phyloP scores from a whole-genome alignment of 2,797 vertebrate species.

The Pogonophryne albipinna region DNA sequence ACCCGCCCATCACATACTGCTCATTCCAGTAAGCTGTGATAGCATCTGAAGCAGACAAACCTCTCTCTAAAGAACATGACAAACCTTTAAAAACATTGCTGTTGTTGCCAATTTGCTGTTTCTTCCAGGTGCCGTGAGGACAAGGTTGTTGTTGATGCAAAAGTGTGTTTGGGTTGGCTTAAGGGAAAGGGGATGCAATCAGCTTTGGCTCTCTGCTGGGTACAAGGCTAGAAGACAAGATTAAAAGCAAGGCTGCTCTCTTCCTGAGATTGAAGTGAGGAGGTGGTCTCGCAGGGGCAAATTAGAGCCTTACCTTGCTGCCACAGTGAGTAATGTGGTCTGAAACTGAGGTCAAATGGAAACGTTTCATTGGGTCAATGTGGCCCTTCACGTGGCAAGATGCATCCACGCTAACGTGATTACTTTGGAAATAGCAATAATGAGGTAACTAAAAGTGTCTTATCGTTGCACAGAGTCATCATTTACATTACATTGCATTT shows the following conservation, averaged over 20 bases:
- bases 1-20: neutral
- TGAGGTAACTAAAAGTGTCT: too few relatives aligned
- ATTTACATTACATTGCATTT: neutral
- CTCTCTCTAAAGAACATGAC: neutral
- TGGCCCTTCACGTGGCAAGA: neutral
- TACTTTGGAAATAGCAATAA: neutral
- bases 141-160: constrained; percentile 1
- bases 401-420: neutral
- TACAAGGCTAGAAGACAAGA: constrained; percentile 21
- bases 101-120: constrained; percentile 15
- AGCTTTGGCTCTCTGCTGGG: constrained; percentile 44
- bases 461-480: neutral
- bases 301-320: neutral
- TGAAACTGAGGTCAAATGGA: neutral
- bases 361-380: neutral
- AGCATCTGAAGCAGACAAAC: neutral
- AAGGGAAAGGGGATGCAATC: constrained; percentile 49
- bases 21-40: neutral
- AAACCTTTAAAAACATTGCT: neutral
- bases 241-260: constrained; percentile 47
- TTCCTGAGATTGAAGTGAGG: constrained; percentile 34
- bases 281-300: constrained; percentile 19
- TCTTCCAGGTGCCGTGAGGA: constrained; percentile 16
- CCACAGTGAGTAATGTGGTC: neutral
- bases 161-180: constrained; percentile 22